A percentile compares a stretch with the other conserved stretches of the same genome.
Conservation (phyloP, 2,797 vertebrate species). For the Periparus ater region DNA sequence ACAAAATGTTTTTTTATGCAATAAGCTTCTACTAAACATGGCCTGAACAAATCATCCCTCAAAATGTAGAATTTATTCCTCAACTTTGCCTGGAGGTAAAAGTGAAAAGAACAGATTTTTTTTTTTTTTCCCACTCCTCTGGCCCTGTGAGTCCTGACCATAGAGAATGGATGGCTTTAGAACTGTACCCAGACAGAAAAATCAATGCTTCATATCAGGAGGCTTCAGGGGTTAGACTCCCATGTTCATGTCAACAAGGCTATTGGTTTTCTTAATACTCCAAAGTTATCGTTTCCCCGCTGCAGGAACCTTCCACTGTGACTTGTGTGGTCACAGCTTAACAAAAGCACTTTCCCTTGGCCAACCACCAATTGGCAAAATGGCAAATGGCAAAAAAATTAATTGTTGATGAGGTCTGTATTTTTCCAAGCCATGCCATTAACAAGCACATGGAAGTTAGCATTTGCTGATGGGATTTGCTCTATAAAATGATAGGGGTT, state of each 20-base stretch:
- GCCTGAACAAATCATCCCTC: slow-evolving; percentile 84
- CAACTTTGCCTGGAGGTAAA: slow-evolving; percentile 89
- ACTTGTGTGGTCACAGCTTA: slow-evolving; percentile 93
- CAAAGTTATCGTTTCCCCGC: slow-evolving; percentile 93
- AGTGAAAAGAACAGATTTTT: slow-evolving; percentile 86
- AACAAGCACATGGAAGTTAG: slow-evolving; percentile 22
- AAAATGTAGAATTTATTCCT: slow-evolving; percentile 85
- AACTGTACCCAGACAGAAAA: slow-evolving; percentile 93
- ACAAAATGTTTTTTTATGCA: slow-evolving; percentile 71
- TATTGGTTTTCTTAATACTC: slow-evolving; percentile 99
- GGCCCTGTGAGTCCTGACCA: slow-evolving; percentile 90
- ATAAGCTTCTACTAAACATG: slow-evolving; percentile 78
- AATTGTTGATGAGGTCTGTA: slow-evolving; percentile 76
- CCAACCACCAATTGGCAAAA: slow-evolving; percentile 67
- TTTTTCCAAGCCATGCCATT: slow-evolving; percentile 71
- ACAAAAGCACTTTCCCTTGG: slow-evolving; percentile 88
- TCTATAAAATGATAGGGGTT: not conserved
- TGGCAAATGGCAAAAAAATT: slow-evolving; percentile 72
- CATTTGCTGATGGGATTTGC: slow-evolving; percentile 38
- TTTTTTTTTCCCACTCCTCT: slow-evolving; percentile 57
- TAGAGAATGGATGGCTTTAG: slow-evolving; percentile 97
- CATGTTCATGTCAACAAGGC: slow-evolving; percentile 99
- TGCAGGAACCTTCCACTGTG: slow-evolving; percentile 83
- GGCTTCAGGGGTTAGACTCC: slow-evolving; percentile 98
- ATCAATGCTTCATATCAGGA: slow-evolving; percentile 99